These are phyloP conservation scores for Myotis davidii DNA, from an alignment of 2,113 vertebrate species.

Conservation along the genomic window DNA sequence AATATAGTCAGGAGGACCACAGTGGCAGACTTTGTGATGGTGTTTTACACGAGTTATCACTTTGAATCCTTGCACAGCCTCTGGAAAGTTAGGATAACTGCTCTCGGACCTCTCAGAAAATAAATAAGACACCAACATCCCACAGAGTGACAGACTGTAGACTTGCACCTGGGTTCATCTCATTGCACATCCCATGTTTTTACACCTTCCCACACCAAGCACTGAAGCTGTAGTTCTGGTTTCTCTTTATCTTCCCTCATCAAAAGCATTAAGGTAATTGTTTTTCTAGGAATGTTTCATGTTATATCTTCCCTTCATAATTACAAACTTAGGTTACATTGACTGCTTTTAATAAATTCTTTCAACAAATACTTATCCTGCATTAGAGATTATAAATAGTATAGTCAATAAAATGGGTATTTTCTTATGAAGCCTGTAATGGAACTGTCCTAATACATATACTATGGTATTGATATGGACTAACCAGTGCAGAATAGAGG, in stretches of 20 bases:
- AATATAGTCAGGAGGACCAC: not conserved
- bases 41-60: not conserved
- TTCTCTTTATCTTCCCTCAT: not conserved
- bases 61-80: not conserved
- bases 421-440: not conserved
- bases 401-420: not conserved
- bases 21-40: not conserved
- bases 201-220: not conserved
- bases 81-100: not conserved
- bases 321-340: not conserved
- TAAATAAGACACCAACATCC: not conserved
- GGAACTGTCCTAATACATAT: not conserved
- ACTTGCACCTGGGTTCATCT: not conserved
- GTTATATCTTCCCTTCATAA: not conserved
- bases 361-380: not conserved
- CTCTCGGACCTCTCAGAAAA: not conserved
- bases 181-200: not conserved
- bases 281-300: not conserved
- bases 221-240: not conserved
- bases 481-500: not conserved
- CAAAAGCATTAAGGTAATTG: not conserved
- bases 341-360: not conserved
- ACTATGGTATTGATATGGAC: not conserved
- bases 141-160: not conserved
- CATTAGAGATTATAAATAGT: not conserved